Conservation (phyloP, 1,140 invertebrate genomes). For the Anthonomus grandis region DNA sequence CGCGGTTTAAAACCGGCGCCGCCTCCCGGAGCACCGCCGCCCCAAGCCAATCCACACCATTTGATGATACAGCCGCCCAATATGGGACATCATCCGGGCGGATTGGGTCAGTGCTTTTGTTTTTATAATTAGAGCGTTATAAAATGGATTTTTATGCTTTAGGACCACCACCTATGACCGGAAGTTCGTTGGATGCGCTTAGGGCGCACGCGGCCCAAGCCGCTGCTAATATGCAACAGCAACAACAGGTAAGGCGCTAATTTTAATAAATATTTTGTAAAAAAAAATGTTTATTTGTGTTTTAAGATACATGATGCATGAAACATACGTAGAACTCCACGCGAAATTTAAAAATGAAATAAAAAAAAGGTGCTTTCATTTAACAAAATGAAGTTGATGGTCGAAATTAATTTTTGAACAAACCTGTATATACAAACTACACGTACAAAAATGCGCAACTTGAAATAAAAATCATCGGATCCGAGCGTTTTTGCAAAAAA, state of each 20-base stretch:
- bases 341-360: too few relatives aligned
- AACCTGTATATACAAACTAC: too few relatives aligned
- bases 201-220: slow-evolving; percentile 60
- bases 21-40: slow-evolving; percentile 21
- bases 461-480: too few relatives aligned
- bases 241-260: slow-evolving; percentile 37
- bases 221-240: slow-evolving; percentile 50
- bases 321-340: too few relatives aligned
- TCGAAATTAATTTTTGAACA: too few relatives aligned
- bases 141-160: background rate
- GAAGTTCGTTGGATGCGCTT: slow-evolving; percentile 57
- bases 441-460: too few relatives aligned
- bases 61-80: slow-evolving; percentile 61
- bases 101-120: slow-evolving; percentile 37
- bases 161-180: slow-evolving; percentile 45
- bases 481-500: too few relatives aligned
- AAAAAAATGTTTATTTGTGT: background rate
- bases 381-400: too few relatives aligned
- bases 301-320: too few relatives aligned
- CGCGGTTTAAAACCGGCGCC: too few relatives aligned
- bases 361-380: too few relatives aligned
- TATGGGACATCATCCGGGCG: slow-evolving; percentile 51
- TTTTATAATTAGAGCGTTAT: background rate
- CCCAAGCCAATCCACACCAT: slow-evolving; percentile 60
- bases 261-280: slow-evolving; percentile 28